phyloP scores from a whole-genome alignment of 2,888 invertebrate genomes.

The Vandiemenella viatica region DNA sequence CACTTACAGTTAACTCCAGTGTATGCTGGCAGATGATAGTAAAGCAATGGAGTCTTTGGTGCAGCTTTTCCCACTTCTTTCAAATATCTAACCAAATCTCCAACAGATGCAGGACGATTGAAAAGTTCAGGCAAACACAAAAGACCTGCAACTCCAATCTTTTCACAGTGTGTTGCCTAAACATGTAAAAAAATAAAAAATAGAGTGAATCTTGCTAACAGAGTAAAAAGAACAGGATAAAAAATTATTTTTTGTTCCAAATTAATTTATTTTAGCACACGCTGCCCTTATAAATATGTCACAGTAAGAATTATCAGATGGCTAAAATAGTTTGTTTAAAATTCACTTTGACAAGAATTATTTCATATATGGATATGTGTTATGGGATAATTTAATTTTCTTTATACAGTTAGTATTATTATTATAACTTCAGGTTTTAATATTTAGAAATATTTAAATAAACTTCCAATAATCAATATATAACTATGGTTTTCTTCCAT shows the following conservation, averaged over 20 bases:
- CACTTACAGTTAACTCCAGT: conserved; percentile 58
- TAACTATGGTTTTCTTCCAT: too few relatives aligned
- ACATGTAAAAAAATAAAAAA: conserved; percentile 8
- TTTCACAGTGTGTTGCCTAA: conserved; percentile 53
- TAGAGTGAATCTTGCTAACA: not conserved
- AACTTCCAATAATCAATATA: too few relatives aligned
- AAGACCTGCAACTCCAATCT: conserved; percentile 46
- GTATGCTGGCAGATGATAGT: conserved; percentile 67
- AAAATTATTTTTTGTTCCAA: not conserved
- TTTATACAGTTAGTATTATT: too few relatives aligned
- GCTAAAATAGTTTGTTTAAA: too few relatives aligned
- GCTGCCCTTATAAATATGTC: not conserved
- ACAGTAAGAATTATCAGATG: too few relatives aligned
- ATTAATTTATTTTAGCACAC: not conserved
- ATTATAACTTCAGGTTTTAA: too few relatives aligned
- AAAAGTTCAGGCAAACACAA: conserved; percentile 63
- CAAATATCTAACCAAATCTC: conserved; percentile 50
- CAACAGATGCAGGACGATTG: conserved; percentile 46
- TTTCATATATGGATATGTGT: too few relatives aligned
- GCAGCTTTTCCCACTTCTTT: conserved; percentile 50
- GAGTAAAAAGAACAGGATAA: not conserved
- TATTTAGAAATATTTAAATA: too few relatives aligned
- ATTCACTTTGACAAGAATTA: too few relatives aligned
- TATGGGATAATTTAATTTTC: too few relatives aligned
- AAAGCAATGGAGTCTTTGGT: conserved; percentile 58